Percentiles rank a stretch among this genome's conserved stretches.
These are phyloP conservation scores for Tinea semifulvella DNA, from an alignment of 2,888 invertebrate genomes.

Conservation along the genomic window DNA sequence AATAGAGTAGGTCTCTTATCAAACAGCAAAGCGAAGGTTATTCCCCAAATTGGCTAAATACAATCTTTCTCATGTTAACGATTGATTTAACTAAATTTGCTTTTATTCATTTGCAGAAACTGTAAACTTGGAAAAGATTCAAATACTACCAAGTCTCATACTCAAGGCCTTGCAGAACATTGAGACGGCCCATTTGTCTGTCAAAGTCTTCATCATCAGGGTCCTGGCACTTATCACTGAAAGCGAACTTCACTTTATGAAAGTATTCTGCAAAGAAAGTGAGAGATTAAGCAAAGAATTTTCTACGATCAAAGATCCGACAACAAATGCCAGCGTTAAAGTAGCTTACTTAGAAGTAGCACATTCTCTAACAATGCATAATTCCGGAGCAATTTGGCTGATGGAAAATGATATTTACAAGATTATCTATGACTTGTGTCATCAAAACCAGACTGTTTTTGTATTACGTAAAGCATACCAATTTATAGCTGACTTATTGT, in stretches of 20 bases:
- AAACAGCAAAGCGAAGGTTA: too few relatives aligned
- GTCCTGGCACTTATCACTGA: conserved; percentile 66
- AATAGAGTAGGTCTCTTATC: too few relatives aligned
- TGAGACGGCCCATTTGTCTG: conserved; percentile 37
- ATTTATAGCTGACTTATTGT: conserved; percentile 69
- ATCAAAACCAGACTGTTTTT: conserved; percentile 75
- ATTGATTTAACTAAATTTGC: too few relatives aligned
- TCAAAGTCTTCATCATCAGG: conserved; percentile 70
- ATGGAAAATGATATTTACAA: conserved; percentile 71
- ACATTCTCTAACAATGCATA: conserved; percentile 66
- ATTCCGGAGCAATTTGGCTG: conserved; percentile 72
- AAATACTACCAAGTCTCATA: conserved; percentile 36
- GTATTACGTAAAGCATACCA: conserved; percentile 73
- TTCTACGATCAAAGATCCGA: conserved; percentile 32
- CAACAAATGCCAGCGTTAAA: conserved; percentile 69
- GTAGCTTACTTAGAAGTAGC: conserved; percentile 74
- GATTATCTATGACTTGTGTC: conserved; percentile 69
- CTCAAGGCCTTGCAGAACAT: conserved; percentile 31
- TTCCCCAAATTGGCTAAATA: too few relatives aligned
- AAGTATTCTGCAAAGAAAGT: conserved; percentile 49
- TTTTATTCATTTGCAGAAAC: too few relatives aligned
- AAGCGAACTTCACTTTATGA: conserved; percentile 69
- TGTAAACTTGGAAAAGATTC: conserved; percentile 28
- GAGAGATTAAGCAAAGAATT: conserved; percentile 31
- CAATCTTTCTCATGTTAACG: too few relatives aligned